Evolutionary conservation across 2,888 invertebrate species (phyloP).

Genomic region (Melanostoma scalare): DNA sequence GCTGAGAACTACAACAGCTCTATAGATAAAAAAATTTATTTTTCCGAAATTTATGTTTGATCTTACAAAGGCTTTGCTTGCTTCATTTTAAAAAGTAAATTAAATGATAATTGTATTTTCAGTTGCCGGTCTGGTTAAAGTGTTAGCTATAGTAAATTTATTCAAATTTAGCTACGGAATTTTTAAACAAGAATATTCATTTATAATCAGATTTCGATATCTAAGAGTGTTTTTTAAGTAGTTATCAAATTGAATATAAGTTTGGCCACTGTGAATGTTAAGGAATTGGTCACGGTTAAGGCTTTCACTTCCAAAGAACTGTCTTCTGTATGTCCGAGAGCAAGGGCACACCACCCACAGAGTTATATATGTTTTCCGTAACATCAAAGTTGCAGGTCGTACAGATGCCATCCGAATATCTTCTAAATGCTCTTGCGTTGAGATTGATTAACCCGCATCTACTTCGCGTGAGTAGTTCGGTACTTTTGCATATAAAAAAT

Average conservation of each 20-base stretch:
- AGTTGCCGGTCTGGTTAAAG: no score
- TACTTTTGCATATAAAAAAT: not conserved
- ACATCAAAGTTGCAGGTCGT: not conserved
- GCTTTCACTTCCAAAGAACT: conserved; percentile 5
- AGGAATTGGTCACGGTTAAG: conserved; percentile 1
- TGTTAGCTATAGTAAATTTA: no score
- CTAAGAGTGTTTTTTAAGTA: not conserved
- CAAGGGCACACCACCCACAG: not conserved
- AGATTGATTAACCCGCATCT: conserved; percentile 24
- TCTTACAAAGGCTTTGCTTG: no score
- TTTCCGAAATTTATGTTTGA: no score
- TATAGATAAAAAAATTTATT: no score
- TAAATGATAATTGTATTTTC: no score
- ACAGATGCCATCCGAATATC: not conserved
- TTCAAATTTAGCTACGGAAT: no score
- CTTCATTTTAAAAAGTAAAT: no score
- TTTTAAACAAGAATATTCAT: conserved; percentile 1
- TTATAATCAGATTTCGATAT: not conserved
- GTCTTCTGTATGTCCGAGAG: conserved; percentile 4
- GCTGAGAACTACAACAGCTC: no score
- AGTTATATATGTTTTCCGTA: not conserved
- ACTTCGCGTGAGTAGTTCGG: not conserved
- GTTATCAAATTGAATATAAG: not conserved
- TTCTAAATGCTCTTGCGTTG: conserved; percentile 10
- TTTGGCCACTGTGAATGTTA: not conserved